These are phyloP conservation scores for Ormyrus thymus DNA, from an alignment of 2,888 invertebrate species.

Conservation along the genomic window DNA sequence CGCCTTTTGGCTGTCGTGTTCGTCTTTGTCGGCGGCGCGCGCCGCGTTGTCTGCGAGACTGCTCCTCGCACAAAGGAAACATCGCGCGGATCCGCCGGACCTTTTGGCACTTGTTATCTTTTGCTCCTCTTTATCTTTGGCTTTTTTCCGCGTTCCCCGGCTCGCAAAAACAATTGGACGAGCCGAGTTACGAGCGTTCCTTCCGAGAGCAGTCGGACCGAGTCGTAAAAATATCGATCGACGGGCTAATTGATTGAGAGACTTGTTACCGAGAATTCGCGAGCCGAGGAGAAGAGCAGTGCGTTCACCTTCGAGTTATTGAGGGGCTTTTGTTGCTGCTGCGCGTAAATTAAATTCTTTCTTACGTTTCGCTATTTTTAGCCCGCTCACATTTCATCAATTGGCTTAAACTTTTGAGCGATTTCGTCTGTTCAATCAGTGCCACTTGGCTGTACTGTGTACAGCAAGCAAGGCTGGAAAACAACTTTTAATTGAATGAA, in stretches of 20 bases:
- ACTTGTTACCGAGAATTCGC: slow-evolving; percentile 23
- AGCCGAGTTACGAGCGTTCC: slow-evolving; percentile 42
- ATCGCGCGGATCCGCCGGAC: slow-evolving; percentile 44
- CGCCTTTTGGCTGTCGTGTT: slow-evolving; percentile 56
- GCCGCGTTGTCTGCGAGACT: slow-evolving; percentile 49
- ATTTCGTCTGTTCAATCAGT: too few species aligned
- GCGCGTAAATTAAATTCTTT: too few species aligned
- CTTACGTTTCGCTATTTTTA: too few species aligned
- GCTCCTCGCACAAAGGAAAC: slow-evolving; percentile 51
- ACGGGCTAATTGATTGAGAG: slow-evolving; percentile 47
- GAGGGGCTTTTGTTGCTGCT: background rate
- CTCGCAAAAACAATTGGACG: slow-evolving; percentile 34
- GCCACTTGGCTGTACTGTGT: too few species aligned
- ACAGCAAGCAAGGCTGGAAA: too few species aligned
- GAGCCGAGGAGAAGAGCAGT: background rate
- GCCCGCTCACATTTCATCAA: too few species aligned
- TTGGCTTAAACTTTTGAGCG: too few species aligned
- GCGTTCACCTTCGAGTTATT: slow-evolving; percentile 32
- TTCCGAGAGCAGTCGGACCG: background rate
- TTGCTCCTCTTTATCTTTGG: background rate
- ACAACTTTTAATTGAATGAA: too few species aligned
- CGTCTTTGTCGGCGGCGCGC: slow-evolving; percentile 12
- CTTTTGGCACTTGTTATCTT: slow-evolving; percentile 41
- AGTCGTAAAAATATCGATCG: slow-evolving; percentile 45
- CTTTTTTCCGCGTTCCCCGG: slow-evolving; percentile 23